These are phyloP conservation scores for Baccha elongata DNA, from an alignment of 2,888 invertebrate genomes.

Conservation along the genomic window DNA sequence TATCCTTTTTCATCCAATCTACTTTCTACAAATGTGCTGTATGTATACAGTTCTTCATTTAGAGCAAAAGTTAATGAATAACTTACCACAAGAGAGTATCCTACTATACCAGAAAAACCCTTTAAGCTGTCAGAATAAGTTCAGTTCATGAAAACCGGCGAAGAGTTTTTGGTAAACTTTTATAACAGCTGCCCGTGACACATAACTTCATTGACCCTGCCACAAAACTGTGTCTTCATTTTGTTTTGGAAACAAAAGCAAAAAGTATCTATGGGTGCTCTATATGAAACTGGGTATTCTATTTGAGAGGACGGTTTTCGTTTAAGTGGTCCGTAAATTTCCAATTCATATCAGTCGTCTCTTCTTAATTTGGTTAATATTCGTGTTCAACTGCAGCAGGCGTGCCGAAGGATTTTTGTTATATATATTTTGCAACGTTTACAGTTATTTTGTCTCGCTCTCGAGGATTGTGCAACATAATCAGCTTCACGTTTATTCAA, in stretches of 20 bases:
- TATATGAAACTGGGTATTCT: neutral
- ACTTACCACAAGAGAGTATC: conserved; percentile 58
- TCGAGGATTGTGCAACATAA: conserved; percentile 18
- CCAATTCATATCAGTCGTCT: conserved; percentile 36
- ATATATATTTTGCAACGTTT: conserved; percentile 3
- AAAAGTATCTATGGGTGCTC: neutral
- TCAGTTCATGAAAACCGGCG: conserved; percentile 39
- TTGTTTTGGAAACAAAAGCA: neutral
- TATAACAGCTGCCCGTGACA: conserved; percentile 60
- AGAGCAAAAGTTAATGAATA: conserved; percentile 70
- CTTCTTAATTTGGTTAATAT: conserved; percentile 67
- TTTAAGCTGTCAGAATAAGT: conserved; percentile 63
- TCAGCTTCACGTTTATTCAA: conserved; percentile 61
- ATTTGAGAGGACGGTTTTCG: conserved; percentile 15
- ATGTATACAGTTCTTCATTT: conserved; percentile 41
- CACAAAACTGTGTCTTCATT: conserved; percentile 5
- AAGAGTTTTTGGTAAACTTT: conserved; percentile 28
- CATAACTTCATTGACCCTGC: conserved; percentile 65
- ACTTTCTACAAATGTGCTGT: neutral
- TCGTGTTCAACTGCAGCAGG: conserved; percentile 61
- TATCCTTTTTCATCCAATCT: conserved; percentile 30
- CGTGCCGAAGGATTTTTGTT: no score
- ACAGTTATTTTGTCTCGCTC: neutral
- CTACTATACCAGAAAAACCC: conserved; percentile 49
- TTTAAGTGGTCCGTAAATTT: conserved; percentile 43